These are phyloP conservation scores for Branchellion lobata DNA, from an alignment of 2,888 invertebrate species.

Conservation along the genomic window DNA sequence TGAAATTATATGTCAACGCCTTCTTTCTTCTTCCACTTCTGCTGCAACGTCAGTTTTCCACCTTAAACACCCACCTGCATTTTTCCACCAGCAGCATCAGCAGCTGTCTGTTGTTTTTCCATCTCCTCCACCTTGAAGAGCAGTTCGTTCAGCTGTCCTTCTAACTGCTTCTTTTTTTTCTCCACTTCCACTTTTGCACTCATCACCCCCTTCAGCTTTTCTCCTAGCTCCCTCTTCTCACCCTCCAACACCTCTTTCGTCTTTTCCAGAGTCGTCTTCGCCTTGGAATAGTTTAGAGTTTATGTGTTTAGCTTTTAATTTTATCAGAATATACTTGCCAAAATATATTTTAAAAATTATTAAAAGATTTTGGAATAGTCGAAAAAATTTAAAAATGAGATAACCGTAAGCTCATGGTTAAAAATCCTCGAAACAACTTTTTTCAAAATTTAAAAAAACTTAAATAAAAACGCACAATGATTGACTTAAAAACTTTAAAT, in stretches of 20 bases:
- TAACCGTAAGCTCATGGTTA: no score
- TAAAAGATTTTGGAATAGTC: neutral
- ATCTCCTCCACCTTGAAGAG: conserved; percentile 68
- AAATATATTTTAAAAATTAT: neutral
- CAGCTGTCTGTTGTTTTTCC: conserved; percentile 69
- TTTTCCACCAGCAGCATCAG: conserved; percentile 79
- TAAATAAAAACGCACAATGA: no score
- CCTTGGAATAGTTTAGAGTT: conserved; percentile 57
- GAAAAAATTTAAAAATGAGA: no score
- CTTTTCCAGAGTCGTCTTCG: conserved; percentile 84
- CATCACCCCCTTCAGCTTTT: conserved; percentile 83
- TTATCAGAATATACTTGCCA: neutral
- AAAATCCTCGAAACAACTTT: no score
- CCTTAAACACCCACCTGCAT: conserved; percentile 65
- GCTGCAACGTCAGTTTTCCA: no score
- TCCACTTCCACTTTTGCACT: conserved; percentile 88
- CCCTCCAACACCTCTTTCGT: conserved; percentile 83
- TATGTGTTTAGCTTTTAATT: neutral
- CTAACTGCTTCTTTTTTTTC: conserved; percentile 88
- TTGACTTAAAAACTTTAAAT: no score
- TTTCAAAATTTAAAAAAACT: no score
- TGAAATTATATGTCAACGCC: no score
- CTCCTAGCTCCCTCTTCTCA: conserved; percentile 89
- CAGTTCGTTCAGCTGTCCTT: conserved; percentile 70
- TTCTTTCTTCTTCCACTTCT: no score